Evolutionary conservation across 2,797 vertebrate genomes (phyloP), one percentile per base, ranked within the genome.

Genomic region (Amniataba percoides): DNA sequence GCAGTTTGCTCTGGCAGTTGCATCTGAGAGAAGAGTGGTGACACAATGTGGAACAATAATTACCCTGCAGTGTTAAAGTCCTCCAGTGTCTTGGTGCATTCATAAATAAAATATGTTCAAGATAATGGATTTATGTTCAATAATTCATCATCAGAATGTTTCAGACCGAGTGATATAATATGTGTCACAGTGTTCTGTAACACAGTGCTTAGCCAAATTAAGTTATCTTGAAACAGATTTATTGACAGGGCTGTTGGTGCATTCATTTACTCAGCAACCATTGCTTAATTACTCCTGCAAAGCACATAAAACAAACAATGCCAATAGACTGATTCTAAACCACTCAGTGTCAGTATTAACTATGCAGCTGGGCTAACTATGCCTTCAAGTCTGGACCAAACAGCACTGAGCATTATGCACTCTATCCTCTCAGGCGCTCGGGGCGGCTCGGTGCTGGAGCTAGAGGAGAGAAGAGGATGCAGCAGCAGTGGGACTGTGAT

Each of bases 61-160:
- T 94, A 93, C 87, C 86, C 92, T 27, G 86, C 89, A 87, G 88
- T 88, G 86, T 93, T 93, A 84, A 90, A 92, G 91, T 94, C 92
- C 89, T 94, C 90, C 86, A 79, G 87, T 94, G 93, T 94, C 92
- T 93, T 92, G 93, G 91, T 89, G 92, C 85, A 77, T 78, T 93
- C 92, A 94, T 96, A 93, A 96, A 96, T 96, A 95, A 95, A 95
- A 92, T 89, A 95, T 93, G 91, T 71, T 85, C 72, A 87, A 93
- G 92, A 94, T 95, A 95, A 96, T 95, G 92, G 94, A 94, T 93
- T 95, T 93, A 91, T 92, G 91, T 91, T 96, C 91, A 95, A 96
- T 95, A 94, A 96, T 95, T 95, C 91, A 96, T 94, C 89, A 92
- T 87, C 89, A 61, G 87, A 94, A 90, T 92, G 92, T 95, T 95